Conservation (phyloP, 2,888 invertebrate species). For the Cataglyphis cursor region DNA sequence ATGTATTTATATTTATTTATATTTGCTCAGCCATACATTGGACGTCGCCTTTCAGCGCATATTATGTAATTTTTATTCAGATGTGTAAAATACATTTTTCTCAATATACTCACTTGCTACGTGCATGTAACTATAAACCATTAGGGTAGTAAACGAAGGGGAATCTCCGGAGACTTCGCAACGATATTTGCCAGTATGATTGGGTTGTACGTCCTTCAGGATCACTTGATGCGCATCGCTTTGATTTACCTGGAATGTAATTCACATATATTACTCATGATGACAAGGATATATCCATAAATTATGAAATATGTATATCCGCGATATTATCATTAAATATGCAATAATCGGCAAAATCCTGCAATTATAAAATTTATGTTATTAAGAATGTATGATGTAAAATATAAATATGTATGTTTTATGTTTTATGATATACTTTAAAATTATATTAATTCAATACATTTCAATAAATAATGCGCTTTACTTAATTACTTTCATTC, state of each 20-base stretch:
- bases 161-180: constrained; percentile 93
- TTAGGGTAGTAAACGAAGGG: constrained; percentile 91
- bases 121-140: constrained; percentile 90
- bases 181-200: constrained; percentile 91
- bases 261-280: constrained; percentile 18
- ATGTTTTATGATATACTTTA: constrained; percentile 7
- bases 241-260: constrained; percentile 79
- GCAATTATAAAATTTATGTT: constrained; percentile 26
- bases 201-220: constrained; percentile 90
- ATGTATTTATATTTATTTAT: constrained; percentile 16
- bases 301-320: neutral
- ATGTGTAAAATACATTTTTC: constrained; percentile 44
- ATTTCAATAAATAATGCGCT: constrained; percentile 35
- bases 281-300: neutral
- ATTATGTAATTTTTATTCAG: constrained; percentile 38
- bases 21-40: constrained; percentile 14
- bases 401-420: constrained; percentile 36
- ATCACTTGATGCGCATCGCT: constrained; percentile 88
- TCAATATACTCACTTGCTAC: constrained; percentile 90
- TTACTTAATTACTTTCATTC: constrained; percentile 28
- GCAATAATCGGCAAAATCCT: constrained; percentile 28
- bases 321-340: neutral
- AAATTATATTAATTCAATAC: constrained; percentile 30
- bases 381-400: constrained; percentile 24
- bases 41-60: constrained; percentile 18